Percentiles rank a stretch among this genome's conserved stretches.
Evolutionary conservation across 2,888 invertebrate species (phyloP).

Genomic region (Agonopterix heracliana): DNA sequence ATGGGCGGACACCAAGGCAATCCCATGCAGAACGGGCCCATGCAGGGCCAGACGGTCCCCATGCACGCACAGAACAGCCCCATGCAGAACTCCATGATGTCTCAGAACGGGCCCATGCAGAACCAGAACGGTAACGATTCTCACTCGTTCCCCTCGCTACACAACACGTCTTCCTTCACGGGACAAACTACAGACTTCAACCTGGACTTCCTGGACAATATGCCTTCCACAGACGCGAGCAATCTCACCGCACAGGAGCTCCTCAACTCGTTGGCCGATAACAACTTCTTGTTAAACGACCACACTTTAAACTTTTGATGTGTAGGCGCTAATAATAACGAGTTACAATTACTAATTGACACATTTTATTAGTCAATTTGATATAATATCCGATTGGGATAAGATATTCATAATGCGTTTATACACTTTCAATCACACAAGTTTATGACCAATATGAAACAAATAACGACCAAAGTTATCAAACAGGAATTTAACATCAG

Average conservation of each 20-base stretch:
- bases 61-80: slow-evolving; percentile 33
- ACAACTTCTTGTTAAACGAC: slow-evolving; percentile 80
- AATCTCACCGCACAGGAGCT: slow-evolving; percentile 89
- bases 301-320: slow-evolving; percentile 59
- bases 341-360: slow-evolving; percentile 25
- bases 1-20: slow-evolving; percentile 34
- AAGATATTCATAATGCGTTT: slow-evolving; percentile 2
- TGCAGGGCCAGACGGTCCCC: slow-evolving; percentile 33
- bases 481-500: slow-evolving; percentile 52
- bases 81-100: slow-evolving; percentile 43
- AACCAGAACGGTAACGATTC: slow-evolving; percentile 17
- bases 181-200: slow-evolving; percentile 81
- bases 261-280: slow-evolving; percentile 85
- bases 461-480: slow-evolving; percentile 64
- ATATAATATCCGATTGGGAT: slow-evolving; percentile 22
- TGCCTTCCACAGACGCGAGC: slow-evolving; percentile 84
- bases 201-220: slow-evolving; percentile 90
- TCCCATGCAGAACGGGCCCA: slow-evolving; percentile 36
- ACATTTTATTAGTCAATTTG: slow-evolving; percentile 32
- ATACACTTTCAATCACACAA: background rate
- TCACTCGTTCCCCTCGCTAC: slow-evolving; percentile 49
- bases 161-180: slow-evolving; percentile 61
- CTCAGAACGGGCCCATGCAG: slow-evolving; percentile 30
- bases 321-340: background rate
- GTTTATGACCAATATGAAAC: slow-evolving; percentile 49